Evolutionary conservation across 2,113 vertebrate genomes (phyloP), one percentile per base, ranked within the genome.

Genomic region (Leucopsar rothschildi): DNA sequence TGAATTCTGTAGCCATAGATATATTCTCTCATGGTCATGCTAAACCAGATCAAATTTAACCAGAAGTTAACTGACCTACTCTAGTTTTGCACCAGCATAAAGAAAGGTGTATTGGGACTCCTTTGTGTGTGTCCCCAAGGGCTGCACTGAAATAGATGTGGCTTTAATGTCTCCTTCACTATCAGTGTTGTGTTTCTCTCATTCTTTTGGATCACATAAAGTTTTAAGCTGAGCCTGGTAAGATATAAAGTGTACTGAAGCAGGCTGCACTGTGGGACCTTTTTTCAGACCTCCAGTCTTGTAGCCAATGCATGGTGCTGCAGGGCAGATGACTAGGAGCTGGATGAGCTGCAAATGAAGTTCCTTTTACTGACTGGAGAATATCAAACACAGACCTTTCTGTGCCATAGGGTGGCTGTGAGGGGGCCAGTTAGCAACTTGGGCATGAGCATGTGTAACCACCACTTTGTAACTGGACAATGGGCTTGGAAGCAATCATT

Each of bases 321-420:
- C 27, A 77, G 59, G 10, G 25, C 39, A 72, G n/a, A 28, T 22
- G 60, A 6, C 31, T 10, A 5, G 60, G 28, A 76, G 75, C 68
- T 83, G 80, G 44, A 44, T 44, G 50, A 75, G 42, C 66, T 77
- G 17, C 33, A 63, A 59, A 42, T 4, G 0, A 47, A 78, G 49
- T 35, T 82, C 40, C 33, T 72, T 69, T 80, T 81, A 16, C 29
- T 81, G 80, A 63, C 44, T 45, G 31, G 17, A 65, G 31, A 50
- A 61, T 31, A 61, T 37, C 33, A 92, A 42, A 45, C 5, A 4
- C 6, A n/a, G 44, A 39, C 11, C 7, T 37, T 37, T 29, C 27
- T 50, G 49, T 71, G n/a, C 50, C 2, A 0, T 19, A 0, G 17
- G 24, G 40, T 65, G 76, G 23, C 56, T 6, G 22, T 63, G 55